phyloP scores from a whole-genome alignment of 2,797 vertebrate species.

The Lepus oiostolus region DNA sequence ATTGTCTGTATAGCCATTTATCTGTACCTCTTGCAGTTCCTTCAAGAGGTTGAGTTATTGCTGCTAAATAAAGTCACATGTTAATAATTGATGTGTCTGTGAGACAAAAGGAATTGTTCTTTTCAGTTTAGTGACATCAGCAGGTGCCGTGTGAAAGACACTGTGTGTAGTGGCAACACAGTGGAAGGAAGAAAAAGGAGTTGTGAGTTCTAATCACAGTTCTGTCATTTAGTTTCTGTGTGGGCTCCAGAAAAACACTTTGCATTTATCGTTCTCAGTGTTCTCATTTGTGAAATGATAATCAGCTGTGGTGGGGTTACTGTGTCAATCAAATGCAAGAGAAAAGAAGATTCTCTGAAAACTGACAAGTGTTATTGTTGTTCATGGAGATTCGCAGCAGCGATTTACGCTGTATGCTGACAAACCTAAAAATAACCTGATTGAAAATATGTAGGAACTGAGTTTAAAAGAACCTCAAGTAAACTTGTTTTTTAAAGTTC shows the following conservation, averaged over 20 bases:
- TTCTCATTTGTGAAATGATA: not conserved
- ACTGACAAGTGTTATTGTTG: not conserved
- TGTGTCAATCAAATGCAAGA: not conserved
- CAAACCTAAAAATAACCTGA: conserved; percentile 68
- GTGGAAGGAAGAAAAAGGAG: not conserved
- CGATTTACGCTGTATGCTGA: conserved; percentile 45
- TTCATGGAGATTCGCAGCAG: not conserved
- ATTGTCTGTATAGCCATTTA: too few relatives aligned
- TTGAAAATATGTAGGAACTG: conserved; percentile 48
- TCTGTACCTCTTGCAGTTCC: too few relatives aligned
- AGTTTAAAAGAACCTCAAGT: conserved; percentile 55
- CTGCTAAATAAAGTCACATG: too few relatives aligned
- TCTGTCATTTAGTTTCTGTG: not conserved
- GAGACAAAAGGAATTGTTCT: not conserved
- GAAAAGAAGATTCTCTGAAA: not conserved
- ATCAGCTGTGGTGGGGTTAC: not conserved
- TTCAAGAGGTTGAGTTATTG: too few relatives aligned
- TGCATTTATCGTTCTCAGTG: not conserved
- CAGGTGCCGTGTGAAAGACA: not conserved
- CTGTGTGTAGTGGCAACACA: not conserved
- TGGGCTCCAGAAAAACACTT: conserved; percentile 10
- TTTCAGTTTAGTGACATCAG: not conserved
- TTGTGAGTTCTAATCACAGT: not conserved
- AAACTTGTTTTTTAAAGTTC: conserved; percentile 56
- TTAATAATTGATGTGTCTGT: not conserved